phyloP scores from a whole-genome alignment of 2,113 vertebrate genomes.

The Eleginops maclovinus region DNA sequence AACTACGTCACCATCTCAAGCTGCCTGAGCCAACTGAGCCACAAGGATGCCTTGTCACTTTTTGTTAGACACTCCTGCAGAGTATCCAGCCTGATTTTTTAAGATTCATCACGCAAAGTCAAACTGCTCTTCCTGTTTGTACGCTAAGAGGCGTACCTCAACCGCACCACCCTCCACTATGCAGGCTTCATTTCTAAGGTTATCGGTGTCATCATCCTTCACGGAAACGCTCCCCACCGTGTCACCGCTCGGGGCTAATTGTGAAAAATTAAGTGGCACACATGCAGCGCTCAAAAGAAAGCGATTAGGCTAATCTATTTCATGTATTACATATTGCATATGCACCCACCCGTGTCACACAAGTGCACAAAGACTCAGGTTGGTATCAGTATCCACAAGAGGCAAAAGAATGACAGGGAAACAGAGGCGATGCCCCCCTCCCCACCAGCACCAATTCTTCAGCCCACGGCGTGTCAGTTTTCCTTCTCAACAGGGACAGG shows the following conservation, averaged over 20 bases:
- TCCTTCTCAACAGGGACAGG: slow-evolving; percentile 70
- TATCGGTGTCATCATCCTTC: slow-evolving; percentile 55
- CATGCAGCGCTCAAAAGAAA: slow-evolving; percentile 44
- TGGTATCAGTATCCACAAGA: slow-evolving; percentile 45
- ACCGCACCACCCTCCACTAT: rapidly evolving
- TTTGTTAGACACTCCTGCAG: slow-evolving; percentile 1
- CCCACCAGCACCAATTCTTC: neutral
- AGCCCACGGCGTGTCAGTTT: slow-evolving; percentile 61
- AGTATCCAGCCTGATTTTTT: slow-evolving; percentile 17
- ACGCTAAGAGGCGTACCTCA: neutral
- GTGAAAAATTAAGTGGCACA: slow-evolving; percentile 56
- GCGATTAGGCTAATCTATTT: slow-evolving; percentile 58
- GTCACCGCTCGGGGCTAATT: slow-evolving; percentile 57
- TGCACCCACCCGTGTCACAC: slow-evolving; percentile 20
- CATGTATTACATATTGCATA: slow-evolving; percentile 26
- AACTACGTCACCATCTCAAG: slow-evolving; percentile 8
- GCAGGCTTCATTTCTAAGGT: slow-evolving; percentile 32
- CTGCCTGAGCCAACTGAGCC: slow-evolving; percentile 9
- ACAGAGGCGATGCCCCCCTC: slow-evolving; percentile 11
- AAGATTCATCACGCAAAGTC: slow-evolving; percentile 29
- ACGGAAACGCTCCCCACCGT: slow-evolving; percentile 20
- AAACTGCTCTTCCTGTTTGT: neutral
- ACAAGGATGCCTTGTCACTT: slow-evolving; percentile 29
- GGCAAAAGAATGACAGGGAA: slow-evolving; percentile 55
- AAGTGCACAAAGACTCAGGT: slow-evolving; percentile 47